phyloP scores from a whole-genome alignment of 2,113 vertebrate species.

The Onychostruthus taczanowskii region DNA sequence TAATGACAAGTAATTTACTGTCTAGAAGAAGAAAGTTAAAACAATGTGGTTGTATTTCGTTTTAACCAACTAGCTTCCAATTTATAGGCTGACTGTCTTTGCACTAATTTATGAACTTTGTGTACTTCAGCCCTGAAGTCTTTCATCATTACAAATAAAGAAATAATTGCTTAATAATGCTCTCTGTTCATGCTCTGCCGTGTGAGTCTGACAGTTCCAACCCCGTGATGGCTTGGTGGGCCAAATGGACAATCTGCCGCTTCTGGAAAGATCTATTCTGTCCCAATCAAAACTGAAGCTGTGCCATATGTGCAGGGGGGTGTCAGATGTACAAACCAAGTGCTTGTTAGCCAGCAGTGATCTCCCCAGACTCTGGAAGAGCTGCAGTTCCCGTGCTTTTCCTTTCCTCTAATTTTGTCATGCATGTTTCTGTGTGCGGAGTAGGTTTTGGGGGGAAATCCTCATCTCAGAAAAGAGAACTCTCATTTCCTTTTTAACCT shows the following conservation, averaged over 20 bases:
- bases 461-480: neutral
- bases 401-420: neutral
- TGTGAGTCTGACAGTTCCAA: neutral
- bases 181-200: neutral
- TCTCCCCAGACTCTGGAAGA: neutral
- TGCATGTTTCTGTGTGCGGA: fast-evolving
- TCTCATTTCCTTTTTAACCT: neutral
- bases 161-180: neutral
- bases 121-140: neutral
- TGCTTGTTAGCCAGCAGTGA: neutral
- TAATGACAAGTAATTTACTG: neutral
- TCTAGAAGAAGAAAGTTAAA: neutral
- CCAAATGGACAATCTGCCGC: neutral
- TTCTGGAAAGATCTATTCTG: neutral
- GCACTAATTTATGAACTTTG: neutral
- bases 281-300: neutral
- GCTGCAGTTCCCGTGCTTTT: neutral
- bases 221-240: neutral
- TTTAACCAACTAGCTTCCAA: neutral
- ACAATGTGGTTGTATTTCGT: neutral
- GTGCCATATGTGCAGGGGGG: neutral
- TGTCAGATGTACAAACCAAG: neutral
- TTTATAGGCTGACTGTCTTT: neutral
- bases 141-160: neutral
- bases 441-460: neutral